These are phyloP conservation scores for Stichodactyla helianthus DNA, from an alignment of 64 coral and sea anemone genomes.

Conservation along the genomic window DNA sequence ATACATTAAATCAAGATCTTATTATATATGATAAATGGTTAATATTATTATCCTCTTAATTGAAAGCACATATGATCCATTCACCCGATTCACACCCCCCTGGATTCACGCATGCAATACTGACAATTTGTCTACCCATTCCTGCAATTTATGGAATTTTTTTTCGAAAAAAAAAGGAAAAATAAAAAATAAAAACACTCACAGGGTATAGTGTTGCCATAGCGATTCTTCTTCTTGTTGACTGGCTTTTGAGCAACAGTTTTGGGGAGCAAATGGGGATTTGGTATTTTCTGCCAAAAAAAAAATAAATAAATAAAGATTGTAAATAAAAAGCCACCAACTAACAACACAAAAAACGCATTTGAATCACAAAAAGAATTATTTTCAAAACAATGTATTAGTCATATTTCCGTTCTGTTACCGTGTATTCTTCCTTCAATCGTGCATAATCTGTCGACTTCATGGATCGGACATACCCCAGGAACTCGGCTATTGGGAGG, in stretches of 20 bases:
- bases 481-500: conserved; percentile 20
- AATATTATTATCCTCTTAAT: too few relatives aligned
- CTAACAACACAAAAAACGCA: background rate
- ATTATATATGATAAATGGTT: too few relatives aligned
- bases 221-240: conserved; percentile 71
- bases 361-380: background rate
- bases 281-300: background rate
- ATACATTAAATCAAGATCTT: too few relatives aligned
- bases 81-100: too few relatives aligned
- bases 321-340: background rate
- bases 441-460: conserved; percentile 7
- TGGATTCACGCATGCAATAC: too few relatives aligned
- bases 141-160: too few relatives aligned
- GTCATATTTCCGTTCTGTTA: background rate
- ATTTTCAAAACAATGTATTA: background rate
- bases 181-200: conserved; percentile 22
- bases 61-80: too few relatives aligned
- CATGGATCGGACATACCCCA: conserved; percentile 7
- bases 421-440: conserved; percentile 31
- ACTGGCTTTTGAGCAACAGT: conserved; percentile 43
- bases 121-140: too few relatives aligned
- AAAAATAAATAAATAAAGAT: background rate
- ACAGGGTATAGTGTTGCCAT: conserved; percentile 69
- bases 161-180: too few relatives aligned
- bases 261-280: background rate